These are phyloP conservation scores for Crax fasciolata DNA, from an alignment of 2,797 vertebrate species.

Conservation along the genomic window DNA sequence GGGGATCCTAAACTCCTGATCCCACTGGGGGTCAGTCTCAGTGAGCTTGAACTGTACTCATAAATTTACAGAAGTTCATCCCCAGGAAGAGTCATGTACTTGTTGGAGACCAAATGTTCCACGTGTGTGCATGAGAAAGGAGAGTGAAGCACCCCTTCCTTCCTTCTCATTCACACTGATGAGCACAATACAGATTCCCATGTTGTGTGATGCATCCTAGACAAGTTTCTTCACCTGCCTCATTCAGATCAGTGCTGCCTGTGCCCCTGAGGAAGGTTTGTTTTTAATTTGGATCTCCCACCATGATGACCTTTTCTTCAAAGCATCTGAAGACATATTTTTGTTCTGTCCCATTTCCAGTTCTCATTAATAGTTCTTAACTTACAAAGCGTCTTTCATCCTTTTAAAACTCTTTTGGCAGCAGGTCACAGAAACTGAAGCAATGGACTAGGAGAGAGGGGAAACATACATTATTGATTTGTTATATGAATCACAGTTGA, in stretches of 20 bases:
- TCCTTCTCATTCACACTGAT: background rate
- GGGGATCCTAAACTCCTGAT: background rate
- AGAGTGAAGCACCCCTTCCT: background rate
- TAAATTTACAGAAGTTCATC: background rate
- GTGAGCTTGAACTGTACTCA: background rate
- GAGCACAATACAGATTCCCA: background rate
- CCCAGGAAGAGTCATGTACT: background rate
- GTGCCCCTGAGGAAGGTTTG: conserved; percentile 11
- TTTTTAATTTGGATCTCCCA: conserved; percentile 46
- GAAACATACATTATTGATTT: conserved; percentile 49
- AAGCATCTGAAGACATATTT: background rate
- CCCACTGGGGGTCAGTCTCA: background rate
- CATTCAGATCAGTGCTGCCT: background rate
- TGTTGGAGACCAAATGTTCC: background rate
- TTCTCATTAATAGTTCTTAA: conserved; percentile 47
- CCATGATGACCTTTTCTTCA: conserved; percentile 29
- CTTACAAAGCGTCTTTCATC: conserved; percentile 38
- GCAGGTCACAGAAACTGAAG: conserved; percentile 37
- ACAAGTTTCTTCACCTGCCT: background rate
- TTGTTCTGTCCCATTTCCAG: conserved; percentile 32
- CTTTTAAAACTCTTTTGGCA: conserved; percentile 41
- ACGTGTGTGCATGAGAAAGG: background rate
- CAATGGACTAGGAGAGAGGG: background rate
- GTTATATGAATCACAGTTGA: background rate
- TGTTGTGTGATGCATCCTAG: background rate